Percentiles rank a stretch among this genome's conserved stretches.
These are phyloP conservation scores for Norana najaformis DNA, from an alignment of 2,888 invertebrate species.

Conservation along the genomic window DNA sequence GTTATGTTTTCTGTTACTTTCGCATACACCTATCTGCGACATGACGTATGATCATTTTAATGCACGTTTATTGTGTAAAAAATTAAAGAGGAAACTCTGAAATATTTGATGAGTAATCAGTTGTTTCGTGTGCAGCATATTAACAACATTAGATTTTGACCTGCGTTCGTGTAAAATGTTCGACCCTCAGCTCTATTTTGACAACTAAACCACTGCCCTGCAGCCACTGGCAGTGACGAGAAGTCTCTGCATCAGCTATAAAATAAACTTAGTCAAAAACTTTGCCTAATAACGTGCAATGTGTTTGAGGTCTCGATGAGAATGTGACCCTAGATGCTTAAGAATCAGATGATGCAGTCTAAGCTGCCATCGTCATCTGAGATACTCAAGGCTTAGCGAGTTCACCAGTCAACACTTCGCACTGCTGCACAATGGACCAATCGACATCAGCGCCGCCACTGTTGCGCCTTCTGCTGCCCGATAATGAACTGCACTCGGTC, in stretches of 20 bases:
- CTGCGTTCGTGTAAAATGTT: too few relatives aligned
- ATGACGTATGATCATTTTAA: too few relatives aligned
- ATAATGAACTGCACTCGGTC: slow-evolving; percentile 4
- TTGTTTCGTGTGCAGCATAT: too few relatives aligned
- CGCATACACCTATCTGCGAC: too few relatives aligned
- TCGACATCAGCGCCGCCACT: background rate
- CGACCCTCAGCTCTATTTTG: too few relatives aligned
- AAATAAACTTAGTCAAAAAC: background rate
- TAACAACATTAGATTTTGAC: too few relatives aligned
- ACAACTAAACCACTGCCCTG: too few relatives aligned
- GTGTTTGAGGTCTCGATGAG: background rate
- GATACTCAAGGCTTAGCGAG: background rate
- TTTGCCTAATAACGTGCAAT: background rate
- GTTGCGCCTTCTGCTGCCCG: background rate
- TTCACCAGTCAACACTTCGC: background rate
- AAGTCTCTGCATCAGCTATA: background rate
- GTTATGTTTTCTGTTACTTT: too few relatives aligned
- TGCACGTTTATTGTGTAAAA: too few relatives aligned
- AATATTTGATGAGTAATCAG: too few relatives aligned
- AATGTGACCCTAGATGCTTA: background rate
- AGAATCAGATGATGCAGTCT: background rate
- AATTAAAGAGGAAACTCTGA: too few relatives aligned
- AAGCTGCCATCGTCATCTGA: background rate
- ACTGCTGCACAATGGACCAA: background rate
- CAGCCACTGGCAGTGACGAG: background rate